These are phyloP conservation scores for Enteromius argenteus DNA, from an alignment of 2,797 vertebrate genomes.

Conservation along the genomic window DNA sequence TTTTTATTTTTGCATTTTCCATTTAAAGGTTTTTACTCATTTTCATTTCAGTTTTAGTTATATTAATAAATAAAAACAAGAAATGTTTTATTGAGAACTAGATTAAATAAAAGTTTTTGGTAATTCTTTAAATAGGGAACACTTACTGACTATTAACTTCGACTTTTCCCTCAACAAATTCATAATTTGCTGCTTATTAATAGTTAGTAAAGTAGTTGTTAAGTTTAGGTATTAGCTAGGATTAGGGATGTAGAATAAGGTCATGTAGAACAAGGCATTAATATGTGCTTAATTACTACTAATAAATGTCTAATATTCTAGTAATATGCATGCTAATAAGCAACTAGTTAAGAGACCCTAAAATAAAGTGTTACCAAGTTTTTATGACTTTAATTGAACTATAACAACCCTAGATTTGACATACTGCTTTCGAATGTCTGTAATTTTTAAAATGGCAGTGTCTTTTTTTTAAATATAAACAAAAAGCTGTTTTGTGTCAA, in stretches of 20 bases:
- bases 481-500: neutral
- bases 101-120: neutral
- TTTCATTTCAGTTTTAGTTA: conserved; percentile 3
- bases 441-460: neutral
- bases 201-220: no score
- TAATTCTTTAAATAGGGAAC: neutral
- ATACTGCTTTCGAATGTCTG: neutral
- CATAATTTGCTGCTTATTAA: no score
- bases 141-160: no score
- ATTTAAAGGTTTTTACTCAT: neutral
- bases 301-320: no score
- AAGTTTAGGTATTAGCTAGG: no score
- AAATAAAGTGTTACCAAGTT: no score
- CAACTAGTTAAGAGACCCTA: no score
- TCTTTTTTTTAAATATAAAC: neutral
- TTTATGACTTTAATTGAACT: neutral
- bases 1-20: neutral
- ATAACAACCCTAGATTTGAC: neutral
- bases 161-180: no score
- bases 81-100: neutral
- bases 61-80: neutral
- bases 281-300: no score
- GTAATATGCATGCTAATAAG: no score
- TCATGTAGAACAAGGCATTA: no score
- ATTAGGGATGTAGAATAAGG: no score